phyloP scores from a whole-genome alignment of 2,113 vertebrate species.

The Sturnira hondurensis region DNA sequence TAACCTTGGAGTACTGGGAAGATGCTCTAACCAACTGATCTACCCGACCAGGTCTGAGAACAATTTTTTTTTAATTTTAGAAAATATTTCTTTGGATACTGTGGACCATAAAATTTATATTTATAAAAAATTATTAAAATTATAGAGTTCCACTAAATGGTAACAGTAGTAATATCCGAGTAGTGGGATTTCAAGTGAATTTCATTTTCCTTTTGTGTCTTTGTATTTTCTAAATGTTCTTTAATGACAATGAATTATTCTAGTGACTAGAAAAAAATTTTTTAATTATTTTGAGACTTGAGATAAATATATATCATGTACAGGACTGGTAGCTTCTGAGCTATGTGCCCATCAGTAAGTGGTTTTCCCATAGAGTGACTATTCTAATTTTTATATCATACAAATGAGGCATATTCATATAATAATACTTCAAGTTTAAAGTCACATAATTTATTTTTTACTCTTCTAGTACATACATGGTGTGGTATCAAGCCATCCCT shows the following conservation, averaged over 20 bases:
- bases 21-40: too few relatives aligned
- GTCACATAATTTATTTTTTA: not conserved
- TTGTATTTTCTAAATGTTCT: not conserved
- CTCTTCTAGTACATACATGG: not conserved
- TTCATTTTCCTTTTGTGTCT: slow-evolving; percentile 10
- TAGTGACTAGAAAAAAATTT: not conserved
- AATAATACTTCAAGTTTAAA: not conserved
- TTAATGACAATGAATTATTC: not conserved
- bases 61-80: not conserved
- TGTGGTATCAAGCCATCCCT: not conserved
- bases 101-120: not conserved
- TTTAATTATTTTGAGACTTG: not conserved
- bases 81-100: not conserved
- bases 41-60: too few relatives aligned
- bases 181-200: not conserved
- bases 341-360: not conserved
- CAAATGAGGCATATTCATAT: not conserved
- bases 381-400: not conserved
- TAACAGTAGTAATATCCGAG: not conserved
- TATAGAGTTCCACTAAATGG: not conserved
- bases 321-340: not conserved
- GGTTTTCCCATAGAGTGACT: not conserved
- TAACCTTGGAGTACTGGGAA: too few relatives aligned
- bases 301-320: not conserved
- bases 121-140: not conserved